Percentiles rank a stretch among this genome's conserved stretches.
Evolutionary conservation across 2,113 vertebrate species (phyloP).

Genomic region (Bufo gargarizans): DNA sequence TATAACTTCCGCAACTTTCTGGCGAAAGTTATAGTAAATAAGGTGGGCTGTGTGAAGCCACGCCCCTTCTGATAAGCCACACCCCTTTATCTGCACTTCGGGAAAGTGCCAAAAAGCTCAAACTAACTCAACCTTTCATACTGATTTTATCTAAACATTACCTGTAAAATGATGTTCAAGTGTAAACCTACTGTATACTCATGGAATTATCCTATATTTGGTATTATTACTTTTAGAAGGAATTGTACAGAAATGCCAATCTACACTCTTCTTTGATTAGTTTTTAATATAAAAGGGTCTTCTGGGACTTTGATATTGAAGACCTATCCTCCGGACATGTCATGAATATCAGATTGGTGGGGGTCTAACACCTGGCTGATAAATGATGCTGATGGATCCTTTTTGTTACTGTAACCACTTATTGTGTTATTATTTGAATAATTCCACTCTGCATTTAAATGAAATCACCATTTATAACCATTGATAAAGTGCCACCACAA

Average conservation of each 20-base stretch:
- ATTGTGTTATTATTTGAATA: not conserved
- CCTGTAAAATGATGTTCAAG: not conserved
- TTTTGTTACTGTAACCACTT: not conserved
- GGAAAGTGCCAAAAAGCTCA: no score
- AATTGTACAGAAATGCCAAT: not conserved
- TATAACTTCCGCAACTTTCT: no score
- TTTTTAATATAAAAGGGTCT: not conserved
- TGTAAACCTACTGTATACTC: not conserved
- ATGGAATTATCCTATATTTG: no score
- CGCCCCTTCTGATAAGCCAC: no score
- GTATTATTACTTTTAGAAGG: not conserved
- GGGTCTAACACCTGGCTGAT: no score
- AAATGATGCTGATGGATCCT: not conserved
- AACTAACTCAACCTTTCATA: no score
- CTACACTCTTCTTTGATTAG: not conserved
- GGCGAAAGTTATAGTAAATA: no score
- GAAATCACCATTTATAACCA: not conserved
- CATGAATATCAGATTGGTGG: no score
- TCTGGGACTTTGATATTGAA: no score
- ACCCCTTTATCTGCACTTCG: no score
- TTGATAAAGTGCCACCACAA: slow-evolving; percentile 46
- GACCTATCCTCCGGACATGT: no score
- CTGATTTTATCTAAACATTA: not conserved
- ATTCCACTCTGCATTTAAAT: slow-evolving; percentile 19
- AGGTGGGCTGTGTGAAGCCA: no score